Conservation (phyloP, 2,113 vertebrate genomes). For the Vimba vimba region DNA sequence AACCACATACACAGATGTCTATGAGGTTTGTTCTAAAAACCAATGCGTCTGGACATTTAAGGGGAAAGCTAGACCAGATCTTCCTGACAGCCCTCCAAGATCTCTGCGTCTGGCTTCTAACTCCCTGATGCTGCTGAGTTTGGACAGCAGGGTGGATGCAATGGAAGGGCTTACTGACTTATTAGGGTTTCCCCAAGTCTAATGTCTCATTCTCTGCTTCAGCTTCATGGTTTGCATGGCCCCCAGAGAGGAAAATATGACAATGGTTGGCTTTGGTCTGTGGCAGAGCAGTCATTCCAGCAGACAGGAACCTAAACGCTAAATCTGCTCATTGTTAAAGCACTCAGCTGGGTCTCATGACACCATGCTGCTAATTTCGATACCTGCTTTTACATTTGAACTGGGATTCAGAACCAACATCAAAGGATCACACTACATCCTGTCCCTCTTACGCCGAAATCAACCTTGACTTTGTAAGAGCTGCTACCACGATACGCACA, state of each 20-base stretch:
- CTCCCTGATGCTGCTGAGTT: not conserved
- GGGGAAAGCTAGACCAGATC: not conserved
- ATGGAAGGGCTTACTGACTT: not conserved
- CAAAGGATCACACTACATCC: conserved; percentile 41
- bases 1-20: not conserved
- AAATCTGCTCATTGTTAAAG: conserved; percentile 44
- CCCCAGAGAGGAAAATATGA: conserved; percentile 40
- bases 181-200: conserved; percentile 5
- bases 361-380: conserved; percentile 42
- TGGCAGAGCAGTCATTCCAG: conserved; percentile 19
- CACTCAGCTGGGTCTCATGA: conserved; percentile 16
- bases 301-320: conserved; percentile 39
- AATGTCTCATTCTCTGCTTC: not conserved
- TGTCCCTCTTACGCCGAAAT: conserved; percentile 32
- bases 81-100: conserved; percentile 18
- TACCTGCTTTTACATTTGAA: conserved; percentile 35
- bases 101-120: not conserved
- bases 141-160: not conserved
- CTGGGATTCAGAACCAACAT: conserved; percentile 34
- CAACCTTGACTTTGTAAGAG: conserved; percentile 27
- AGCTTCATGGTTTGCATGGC: conserved; percentile 15
- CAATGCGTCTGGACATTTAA: conserved; percentile 7
- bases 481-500: conserved; percentile 1
- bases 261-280: conserved; percentile 36
- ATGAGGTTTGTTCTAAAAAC: not conserved